Base-by-base conservation (phyloP, 2,797 vertebrate genomes). In the Oreochromis grahami region DNA sequence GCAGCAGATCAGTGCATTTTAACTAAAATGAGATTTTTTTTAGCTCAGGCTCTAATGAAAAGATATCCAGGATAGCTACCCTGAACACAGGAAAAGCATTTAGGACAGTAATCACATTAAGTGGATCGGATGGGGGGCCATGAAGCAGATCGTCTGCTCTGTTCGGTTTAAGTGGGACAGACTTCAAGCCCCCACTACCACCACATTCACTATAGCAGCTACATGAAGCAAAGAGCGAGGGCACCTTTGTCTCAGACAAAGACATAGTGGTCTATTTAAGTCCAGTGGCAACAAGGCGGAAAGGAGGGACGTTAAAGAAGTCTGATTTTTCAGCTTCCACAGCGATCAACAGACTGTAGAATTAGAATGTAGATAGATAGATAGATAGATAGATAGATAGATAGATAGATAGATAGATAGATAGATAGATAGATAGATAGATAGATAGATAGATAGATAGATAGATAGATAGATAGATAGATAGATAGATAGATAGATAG, bases 31-130 rank as follows among this genome's bases (percentile, higher is more conserved):
- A 13, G n/a, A n/a, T 10, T 4, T 0, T 0, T 50, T 77, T 82
- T 60, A 32, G 43, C 68, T 70, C 38, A 55, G 19, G 79, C 50
- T n/a, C 4, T 55, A 9, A 55, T n/a, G 15, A 76, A 55, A 38
- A 60, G 82, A 77, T 43, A 78, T 41, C 12, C 78, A 70, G 38
- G 17, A 41, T 45, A 56, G 26, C 7, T 51, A 45, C 3, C 2
- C 34, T 56, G 81, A 88, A 83, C 51, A 58, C 76, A 72, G n/a
- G 21, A 50, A 58, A 76, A 85, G 63, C 85, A 83, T 86, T 84
- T 80, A 76, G 82, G 80, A 87, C 58, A 55, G 84, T 80, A 88
- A 94, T 93, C 91, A 88, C 89, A 86, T 92, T 86, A 92, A 86
- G 63, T 43, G 81, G 32, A 65, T 86, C 76, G 38, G 86, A 82